Evolutionary conservation across 2,113 vertebrate genomes (phyloP).

Genomic region (Coracopsis vasa): DNA sequence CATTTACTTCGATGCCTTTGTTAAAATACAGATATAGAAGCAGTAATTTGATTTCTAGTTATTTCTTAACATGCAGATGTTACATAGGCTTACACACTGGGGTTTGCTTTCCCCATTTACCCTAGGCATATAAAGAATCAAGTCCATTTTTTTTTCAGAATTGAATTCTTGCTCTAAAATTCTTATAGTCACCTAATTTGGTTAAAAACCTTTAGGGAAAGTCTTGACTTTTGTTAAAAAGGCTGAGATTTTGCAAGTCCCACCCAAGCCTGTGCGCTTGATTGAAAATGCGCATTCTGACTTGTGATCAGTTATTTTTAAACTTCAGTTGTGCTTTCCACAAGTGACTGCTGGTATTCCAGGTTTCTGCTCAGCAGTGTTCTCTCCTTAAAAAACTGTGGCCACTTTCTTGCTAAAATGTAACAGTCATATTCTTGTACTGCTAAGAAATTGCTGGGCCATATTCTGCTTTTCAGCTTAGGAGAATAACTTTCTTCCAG

Average conservation of each 20-base stretch:
- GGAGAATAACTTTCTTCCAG: not conserved
- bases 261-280: accelerated
- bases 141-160: not conserved
- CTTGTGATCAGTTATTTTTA: not conserved
- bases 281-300: not conserved
- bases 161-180: not conserved
- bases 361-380: not conserved
- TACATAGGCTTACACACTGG: not conserved
- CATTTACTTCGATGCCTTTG: not conserved
- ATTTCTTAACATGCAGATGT: not conserved
- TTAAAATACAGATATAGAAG: not conserved
- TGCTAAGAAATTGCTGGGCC: not conserved
- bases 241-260: not conserved
- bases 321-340: not conserved
- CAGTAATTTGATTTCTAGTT: not conserved
- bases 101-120: not conserved
- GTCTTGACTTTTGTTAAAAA: not conserved
- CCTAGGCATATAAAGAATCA: not conserved
- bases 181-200: not conserved
- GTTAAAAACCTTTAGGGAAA: not conserved
- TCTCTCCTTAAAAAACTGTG: not conserved
- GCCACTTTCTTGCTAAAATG: not conserved
- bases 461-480: not conserved
- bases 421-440: not conserved
- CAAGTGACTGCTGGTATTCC: not conserved